phyloP scores from a whole-genome alignment of 2,888 invertebrate species.

The Vanessa cardui region DNA sequence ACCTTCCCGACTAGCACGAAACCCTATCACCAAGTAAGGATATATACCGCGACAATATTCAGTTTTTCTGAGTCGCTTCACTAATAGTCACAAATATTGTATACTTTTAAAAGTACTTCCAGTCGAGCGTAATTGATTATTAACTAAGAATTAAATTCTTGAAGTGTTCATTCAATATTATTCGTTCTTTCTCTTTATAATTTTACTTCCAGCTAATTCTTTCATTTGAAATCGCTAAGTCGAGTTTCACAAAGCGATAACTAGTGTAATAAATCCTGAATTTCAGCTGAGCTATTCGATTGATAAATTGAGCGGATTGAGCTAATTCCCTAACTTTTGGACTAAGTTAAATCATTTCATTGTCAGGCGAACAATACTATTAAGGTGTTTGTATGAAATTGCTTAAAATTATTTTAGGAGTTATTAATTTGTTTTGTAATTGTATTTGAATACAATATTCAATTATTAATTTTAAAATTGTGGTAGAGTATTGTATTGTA shows the following conservation, averaged over 20 bases:
- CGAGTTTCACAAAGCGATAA: slow-evolving; percentile 15
- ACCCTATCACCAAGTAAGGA: no score
- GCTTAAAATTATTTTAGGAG: not conserved
- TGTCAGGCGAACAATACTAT: slow-evolving; percentile 5
- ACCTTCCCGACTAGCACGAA: no score
- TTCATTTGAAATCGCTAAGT: slow-evolving; percentile 12
- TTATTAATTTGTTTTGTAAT: not conserved
- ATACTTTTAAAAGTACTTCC: not conserved
- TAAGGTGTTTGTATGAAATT: not conserved
- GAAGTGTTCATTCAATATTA: slow-evolving; percentile 7
- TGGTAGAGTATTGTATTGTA: not conserved
- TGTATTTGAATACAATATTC: not conserved
- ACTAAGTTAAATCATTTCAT: slow-evolving; percentile 11
- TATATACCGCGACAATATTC: no score
- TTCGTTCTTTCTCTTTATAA: slow-evolving; percentile 7
- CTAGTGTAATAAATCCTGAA: slow-evolving; percentile 14
- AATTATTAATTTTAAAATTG: not conserved
- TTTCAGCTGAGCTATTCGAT: slow-evolving; percentile 15
- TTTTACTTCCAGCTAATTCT: slow-evolving; percentile 9
- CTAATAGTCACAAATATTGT: no score
- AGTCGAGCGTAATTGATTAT: not conserved
- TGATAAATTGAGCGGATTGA: slow-evolving; percentile 16
- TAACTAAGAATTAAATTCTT: slow-evolving; percentile 4
- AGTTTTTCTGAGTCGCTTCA: no score
- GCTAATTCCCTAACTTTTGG: slow-evolving; percentile 13